Base-by-base conservation (phyloP, 2,888 invertebrate genomes). In the Mylabris sibirica region DNA sequence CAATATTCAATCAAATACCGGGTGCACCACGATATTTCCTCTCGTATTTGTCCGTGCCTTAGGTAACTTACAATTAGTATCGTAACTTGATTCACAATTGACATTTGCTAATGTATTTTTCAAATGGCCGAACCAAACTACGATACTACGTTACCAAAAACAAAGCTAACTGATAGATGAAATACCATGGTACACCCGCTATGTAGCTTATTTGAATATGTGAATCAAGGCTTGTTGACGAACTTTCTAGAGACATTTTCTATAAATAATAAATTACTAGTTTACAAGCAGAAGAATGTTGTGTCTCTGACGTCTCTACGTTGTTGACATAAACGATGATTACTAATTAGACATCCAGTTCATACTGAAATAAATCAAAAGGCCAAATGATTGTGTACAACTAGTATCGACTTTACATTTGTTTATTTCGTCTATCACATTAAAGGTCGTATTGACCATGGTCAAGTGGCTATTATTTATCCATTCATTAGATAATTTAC, bases 371-470 rank as follows among this genome's bases (percentile, higher is more conserved):
- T 44, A 17, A 44, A 38, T 38, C 14, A 38, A 38, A 35, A 44
- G 12, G 44, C 12, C 4, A 17, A 44, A 44, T 8, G 17, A 44
- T 17, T 44, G n/a, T 6, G 14, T 38, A 38, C 22, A 11, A 64
- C 57, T 68, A n/a, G n/a, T n/a, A 64, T 60, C 53, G 49, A 63
- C 62, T 44, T 60, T n/a, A 41, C n/a, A 65, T 53, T 67, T 70
- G 70, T 70, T 70, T 70, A 67, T 67, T 60, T 67, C 30, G 49
- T 66, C 44, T 5, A 66, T 59, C 30, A 57, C 67, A 60, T 67
- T 63, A 63, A 30, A 62, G 59, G 59, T 60, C n/a, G 49, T 61
- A 67, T 70, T 70, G 65, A 70, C 65, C 65, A 49, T 67, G 70
- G 70, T 70, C 70, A 67, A 67, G 70, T 49, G 62, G 8, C 6